Conservation (phyloP, 2,113 vertebrate genomes). For the Oreochromis aureus region DNA sequence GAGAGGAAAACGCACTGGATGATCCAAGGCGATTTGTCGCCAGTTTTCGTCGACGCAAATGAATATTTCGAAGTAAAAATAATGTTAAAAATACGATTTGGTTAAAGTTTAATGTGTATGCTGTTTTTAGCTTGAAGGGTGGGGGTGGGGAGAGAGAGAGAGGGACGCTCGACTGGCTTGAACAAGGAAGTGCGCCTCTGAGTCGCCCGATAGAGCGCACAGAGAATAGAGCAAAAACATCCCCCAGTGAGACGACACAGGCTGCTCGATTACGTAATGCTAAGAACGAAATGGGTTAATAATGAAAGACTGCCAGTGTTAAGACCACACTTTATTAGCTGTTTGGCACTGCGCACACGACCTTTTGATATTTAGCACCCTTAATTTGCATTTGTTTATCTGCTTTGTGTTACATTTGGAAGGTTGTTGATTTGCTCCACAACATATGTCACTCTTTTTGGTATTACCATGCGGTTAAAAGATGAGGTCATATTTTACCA, state of each 20-base stretch:
- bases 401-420: not conserved
- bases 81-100: not conserved
- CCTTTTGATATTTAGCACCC: not conserved
- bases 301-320: not conserved
- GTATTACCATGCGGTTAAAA: not conserved
- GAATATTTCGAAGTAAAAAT: not conserved
- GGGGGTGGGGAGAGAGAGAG: not conserved
- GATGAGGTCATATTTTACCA: not conserved
- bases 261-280: constrained; percentile 68
- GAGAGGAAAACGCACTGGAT: not conserved
- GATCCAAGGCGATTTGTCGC: not conserved
- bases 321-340: not conserved
- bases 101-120: not conserved
- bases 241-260: not conserved
- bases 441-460: not conserved
- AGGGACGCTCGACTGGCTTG: not conserved
- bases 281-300: not conserved
- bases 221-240: constrained; percentile 26
- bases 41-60: not conserved
- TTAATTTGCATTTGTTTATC: not conserved
- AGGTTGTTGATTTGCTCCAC: not conserved
- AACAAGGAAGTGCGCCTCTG: constrained; percentile 67
- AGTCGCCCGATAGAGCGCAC: constrained; percentile 2
- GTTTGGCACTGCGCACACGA: not conserved
- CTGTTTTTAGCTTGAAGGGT: not conserved